Base-by-base conservation (phyloP, 2,797 vertebrate species). In the Apogon talboti region DNA sequence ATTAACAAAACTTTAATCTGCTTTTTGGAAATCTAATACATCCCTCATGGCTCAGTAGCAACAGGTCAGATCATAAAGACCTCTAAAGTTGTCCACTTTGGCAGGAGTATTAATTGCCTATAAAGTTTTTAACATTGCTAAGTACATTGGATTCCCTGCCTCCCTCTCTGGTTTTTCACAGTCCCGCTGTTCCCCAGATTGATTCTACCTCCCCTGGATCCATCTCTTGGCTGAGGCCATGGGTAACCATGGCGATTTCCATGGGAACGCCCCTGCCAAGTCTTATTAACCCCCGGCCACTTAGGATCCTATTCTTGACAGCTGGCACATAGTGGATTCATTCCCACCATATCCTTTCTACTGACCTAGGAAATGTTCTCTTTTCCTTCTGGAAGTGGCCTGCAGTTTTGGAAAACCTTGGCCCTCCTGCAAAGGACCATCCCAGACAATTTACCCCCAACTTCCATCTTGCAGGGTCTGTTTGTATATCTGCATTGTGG, bases 261-360 rank as follows among this genome's bases (percentile, higher is more conserved):
- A 85, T 70, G 47, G 79, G 50, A 81, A 85, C 71, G 77, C 54
- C 63, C 79, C 80, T 61, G 69, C 77, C 78, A 87, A 81, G 81
- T 68, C 72, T 65, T 77, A 71, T 85, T 91, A 91, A 92, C 85
- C 81, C 52, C 69, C 8, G 41, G 68, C 59, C 68, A 68, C 62
- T 59, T 51, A 75, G 46, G 16, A 80, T 80, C 69, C 56, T 3
- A 15, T 53, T 87, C 60, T 75, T 81, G 84, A 91, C 85, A 91
- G 86, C 83, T 80, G 71, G 67, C 55, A 4, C 51, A 45, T 72
- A 62, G 74, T 51, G 18, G 51, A 47, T 51, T 78, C 48, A 58
- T 63, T 78, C 73, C 64, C 72, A 66, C 57, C 74, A 75, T 63
- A 68, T 86, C 80, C 71, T 79, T 46, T 66, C 59, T 64, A 15